phyloP scores from a whole-genome alignment of 2,113 vertebrate species.

The Bos indicus region DNA sequence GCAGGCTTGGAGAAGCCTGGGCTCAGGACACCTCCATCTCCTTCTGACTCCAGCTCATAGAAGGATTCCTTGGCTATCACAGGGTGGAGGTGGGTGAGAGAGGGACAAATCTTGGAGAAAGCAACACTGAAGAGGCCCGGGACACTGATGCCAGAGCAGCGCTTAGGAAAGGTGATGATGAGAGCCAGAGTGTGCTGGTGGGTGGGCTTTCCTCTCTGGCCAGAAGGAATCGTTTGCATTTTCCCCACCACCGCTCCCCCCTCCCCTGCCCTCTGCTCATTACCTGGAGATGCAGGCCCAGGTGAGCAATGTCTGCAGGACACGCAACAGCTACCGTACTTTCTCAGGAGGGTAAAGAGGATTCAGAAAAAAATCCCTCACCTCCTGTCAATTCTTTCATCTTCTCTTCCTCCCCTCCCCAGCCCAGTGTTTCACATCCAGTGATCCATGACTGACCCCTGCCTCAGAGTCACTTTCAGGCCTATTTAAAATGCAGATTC shows the following conservation, averaged over 20 bases:
- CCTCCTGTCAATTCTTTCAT: not conserved
- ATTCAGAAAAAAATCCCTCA: not conserved
- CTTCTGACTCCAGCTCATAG: not conserved
- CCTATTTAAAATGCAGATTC: not conserved
- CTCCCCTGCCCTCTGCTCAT: not conserved
- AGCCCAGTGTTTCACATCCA: not conserved
- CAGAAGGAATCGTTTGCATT: too few species aligned
- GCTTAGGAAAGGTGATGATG: not conserved
- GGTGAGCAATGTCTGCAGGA: not conserved
- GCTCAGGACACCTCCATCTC: not conserved
- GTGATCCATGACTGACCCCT: not conserved
- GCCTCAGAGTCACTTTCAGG: not conserved
- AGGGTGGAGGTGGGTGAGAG: not conserved
- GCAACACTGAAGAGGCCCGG: not conserved
- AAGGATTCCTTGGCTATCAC: not conserved
- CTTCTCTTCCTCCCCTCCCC: not conserved
- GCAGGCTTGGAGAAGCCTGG: not conserved
- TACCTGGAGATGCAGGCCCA: not conserved
- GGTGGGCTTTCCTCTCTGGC: not conserved
- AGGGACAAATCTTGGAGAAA: not conserved
- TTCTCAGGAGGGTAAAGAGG: not conserved
- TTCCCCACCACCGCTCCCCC: not conserved
- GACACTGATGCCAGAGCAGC: not conserved
- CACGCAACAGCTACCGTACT: accelerated
- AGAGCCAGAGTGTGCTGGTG: not conserved